phyloP scores from a whole-genome alignment of 1,140 invertebrate genomes.

The Chrysopa pallens region DNA sequence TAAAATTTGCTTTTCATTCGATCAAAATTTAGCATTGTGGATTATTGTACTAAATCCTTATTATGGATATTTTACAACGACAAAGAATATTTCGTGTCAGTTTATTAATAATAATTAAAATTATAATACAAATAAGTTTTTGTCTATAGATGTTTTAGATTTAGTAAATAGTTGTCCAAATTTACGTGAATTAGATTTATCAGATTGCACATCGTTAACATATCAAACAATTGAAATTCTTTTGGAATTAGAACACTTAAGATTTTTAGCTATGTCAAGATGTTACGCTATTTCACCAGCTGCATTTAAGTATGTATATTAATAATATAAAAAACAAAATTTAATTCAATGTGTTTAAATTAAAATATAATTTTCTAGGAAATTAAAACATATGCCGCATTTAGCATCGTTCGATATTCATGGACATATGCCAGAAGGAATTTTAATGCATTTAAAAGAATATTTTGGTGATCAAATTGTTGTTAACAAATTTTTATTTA shows the following conservation, averaged over 20 bases:
- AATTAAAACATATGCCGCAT: constrained; percentile 13
- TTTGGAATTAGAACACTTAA: constrained; percentile 43
- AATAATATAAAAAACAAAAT: not conserved
- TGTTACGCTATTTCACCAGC: constrained; percentile 59
- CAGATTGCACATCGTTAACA: constrained; percentile 61
- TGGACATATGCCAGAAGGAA: constrained; percentile 15
- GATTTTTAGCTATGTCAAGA: constrained; percentile 65
- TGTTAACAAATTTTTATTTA: constrained; percentile 53
- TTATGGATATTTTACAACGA: no score
- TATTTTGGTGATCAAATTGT: constrained; percentile 25
- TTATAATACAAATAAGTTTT: constrained; percentile 1
- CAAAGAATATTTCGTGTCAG: no score
- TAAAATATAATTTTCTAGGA: constrained; percentile 9
- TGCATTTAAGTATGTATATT: constrained; percentile 34
- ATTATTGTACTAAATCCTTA: no score
- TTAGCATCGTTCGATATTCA: constrained; percentile 20
- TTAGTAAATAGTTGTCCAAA: constrained; percentile 45
- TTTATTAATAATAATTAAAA: no score
- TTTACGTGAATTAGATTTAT: constrained; percentile 69
- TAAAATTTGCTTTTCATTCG: no score
- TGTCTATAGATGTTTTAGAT: constrained; percentile 41
- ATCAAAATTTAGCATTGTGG: no score
- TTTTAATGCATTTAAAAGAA: constrained; percentile 15
- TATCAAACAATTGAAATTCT: constrained; percentile 35
- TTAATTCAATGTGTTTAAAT: constrained; percentile 21